phyloP scores from a whole-genome alignment of 2,797 vertebrate genomes.

The Sarcophilus harrisii region DNA sequence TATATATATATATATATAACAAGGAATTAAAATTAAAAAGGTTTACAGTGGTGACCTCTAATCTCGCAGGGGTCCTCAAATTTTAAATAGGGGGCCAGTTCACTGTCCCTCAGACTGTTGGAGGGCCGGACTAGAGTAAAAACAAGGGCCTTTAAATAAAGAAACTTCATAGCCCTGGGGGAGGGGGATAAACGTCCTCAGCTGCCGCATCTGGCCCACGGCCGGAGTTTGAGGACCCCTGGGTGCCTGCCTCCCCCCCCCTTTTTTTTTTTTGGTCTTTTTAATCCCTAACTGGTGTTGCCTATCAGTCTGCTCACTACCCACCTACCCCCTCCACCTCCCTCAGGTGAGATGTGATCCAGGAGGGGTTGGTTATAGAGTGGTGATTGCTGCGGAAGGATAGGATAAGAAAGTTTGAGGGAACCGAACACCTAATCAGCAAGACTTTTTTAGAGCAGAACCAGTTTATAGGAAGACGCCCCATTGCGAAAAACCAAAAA shows the following conservation, averaged over 20 bases:
- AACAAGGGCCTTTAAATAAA: too few species aligned
- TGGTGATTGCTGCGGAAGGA: not conserved
- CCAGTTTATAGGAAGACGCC: not conserved
- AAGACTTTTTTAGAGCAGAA: not conserved
- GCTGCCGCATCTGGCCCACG: too few species aligned
- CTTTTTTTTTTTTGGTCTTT: not conserved
- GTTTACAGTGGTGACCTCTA: not conserved
- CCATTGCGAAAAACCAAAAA: too few species aligned
- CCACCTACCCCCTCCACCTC: not conserved
- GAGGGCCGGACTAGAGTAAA: too few species aligned
- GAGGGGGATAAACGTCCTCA: too few species aligned
- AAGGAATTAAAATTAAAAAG: too few species aligned
- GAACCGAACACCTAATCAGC: not conserved
- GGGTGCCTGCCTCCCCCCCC: too few species aligned
- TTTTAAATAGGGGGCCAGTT: too few species aligned
- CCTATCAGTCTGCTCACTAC: not conserved
- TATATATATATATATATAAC: too few species aligned
- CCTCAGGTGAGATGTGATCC: not conserved
- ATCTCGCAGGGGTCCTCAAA: not conserved
- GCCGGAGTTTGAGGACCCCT: too few species aligned
- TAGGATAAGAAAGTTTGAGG: not conserved
- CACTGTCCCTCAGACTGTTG: too few species aligned
- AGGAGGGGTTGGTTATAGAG: not conserved
- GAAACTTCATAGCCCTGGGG: too few species aligned
- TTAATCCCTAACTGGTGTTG: not conserved